Evolutionary conservation across 2,888 invertebrate genomes (phyloP).

Genomic region (Julus scanicus): DNA sequence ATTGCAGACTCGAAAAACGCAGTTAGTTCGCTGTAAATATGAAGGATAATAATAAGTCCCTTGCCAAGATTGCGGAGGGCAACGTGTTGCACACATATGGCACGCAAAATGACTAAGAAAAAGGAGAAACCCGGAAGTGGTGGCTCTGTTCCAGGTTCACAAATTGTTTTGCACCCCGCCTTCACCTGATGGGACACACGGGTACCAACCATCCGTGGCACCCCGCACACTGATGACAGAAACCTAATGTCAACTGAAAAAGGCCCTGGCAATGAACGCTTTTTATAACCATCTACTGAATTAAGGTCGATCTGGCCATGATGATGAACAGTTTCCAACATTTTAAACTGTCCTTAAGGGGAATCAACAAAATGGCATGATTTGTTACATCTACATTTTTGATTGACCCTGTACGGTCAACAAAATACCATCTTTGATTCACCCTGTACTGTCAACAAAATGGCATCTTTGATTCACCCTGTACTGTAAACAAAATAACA

Average conservation of each 20-base stretch:
- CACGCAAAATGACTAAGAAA: slow-evolving; percentile 16
- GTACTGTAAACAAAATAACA: too few relatives aligned
- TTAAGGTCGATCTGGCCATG: too few relatives aligned
- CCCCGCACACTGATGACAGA: background rate
- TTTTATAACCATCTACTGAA: background rate
- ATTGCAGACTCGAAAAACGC: background rate
- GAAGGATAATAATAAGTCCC: background rate
- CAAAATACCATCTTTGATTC: too few relatives aligned
- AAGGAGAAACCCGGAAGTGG: slow-evolving; percentile 21
- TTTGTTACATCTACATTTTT: too few relatives aligned
- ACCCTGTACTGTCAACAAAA: too few relatives aligned
- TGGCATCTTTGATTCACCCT: too few relatives aligned
- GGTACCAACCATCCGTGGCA: background rate
- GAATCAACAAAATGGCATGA: too few relatives aligned
- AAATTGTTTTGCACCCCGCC: background rate
- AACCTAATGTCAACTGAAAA: background rate
- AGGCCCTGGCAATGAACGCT: background rate
- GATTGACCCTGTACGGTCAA: too few relatives aligned
- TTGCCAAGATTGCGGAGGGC: slow-evolving; percentile 12
- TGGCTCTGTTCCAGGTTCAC: background rate
- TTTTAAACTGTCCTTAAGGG: too few relatives aligned
- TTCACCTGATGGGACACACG: background rate
- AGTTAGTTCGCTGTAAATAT: background rate
- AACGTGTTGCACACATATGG: background rate
- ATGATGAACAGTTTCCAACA: too few relatives aligned